Evolutionary conservation across 2,113 vertebrate genomes (phyloP), one percentile per base, ranked within the genome.

Genomic region (Eublepharis macularius): DNA sequence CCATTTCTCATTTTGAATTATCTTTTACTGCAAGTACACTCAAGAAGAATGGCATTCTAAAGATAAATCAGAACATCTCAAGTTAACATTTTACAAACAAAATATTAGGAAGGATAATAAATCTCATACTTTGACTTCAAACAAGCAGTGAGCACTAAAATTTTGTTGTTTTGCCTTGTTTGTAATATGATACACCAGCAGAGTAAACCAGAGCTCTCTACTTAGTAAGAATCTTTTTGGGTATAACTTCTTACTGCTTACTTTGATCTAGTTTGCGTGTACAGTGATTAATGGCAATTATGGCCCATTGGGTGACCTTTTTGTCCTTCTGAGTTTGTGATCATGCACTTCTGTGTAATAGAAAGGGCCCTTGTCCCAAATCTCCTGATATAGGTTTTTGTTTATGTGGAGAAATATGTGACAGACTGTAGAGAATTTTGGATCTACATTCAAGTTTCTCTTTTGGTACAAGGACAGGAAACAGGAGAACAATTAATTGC

Each of bases 1-100:
- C 69, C 81, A 82, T 82, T 82, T 82, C 49, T 82, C 49, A 82
- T 82, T 82, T 34, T 73, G 51, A 82, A 82, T 73, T 82, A 73
- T 82, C 34, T 49, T 82, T 80, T 57, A 82, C 47, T 73, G 49
- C 49, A 82, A 73, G 49, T 39, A 43, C 49, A 73, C 81, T 82
- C 51, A 51, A 73, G 49, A 73, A 73, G 81, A 82, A 54, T 82
- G 68, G 36, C 68, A 73, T 73, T 41, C 49, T 73, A 73, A 72
- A 57, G 68, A 82, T 82, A 82, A 82, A 73, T 60, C 81, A 82
- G 69, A 69, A 82, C 81, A 73, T 82, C 34, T 51, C 8, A 36
- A 82, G 51, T 82, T 39, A 82, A 73, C 81, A 73, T 82, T 60
- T 54, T 8, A 34, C 29, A 80, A 80, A 80, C 43, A 72, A 72